These are phyloP conservation scores for Oncorhynchus clarkii DNA, from an alignment of 2,113 vertebrate genomes.

Conservation along the genomic window DNA sequence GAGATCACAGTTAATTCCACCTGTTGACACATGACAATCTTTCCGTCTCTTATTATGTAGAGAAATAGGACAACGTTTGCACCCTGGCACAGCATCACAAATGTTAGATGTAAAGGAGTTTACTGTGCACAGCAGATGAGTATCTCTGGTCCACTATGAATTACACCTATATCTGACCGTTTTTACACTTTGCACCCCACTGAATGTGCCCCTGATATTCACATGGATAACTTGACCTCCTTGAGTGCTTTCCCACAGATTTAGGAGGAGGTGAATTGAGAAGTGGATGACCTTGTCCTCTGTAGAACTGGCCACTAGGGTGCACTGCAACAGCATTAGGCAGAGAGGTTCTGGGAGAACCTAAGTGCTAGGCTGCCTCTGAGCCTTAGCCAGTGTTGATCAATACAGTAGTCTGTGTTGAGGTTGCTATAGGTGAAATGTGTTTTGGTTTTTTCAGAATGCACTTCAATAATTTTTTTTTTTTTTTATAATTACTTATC, in stretches of 20 bases:
- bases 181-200: no score
- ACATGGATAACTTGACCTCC: slow-evolving; percentile 21
- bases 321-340: slow-evolving; percentile 36
- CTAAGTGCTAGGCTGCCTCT: not conserved
- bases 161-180: no score
- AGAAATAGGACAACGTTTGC: slow-evolving; percentile 3
- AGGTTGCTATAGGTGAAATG: slow-evolving; percentile 24
- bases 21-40: slow-evolving; percentile 52
- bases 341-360: not conserved
- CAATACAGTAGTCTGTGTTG: slow-evolving; percentile 12
- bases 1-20: slow-evolving; percentile 6
- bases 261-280: no score
- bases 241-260: not conserved
- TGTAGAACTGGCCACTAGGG: slow-evolving; percentile 35
- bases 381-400: not conserved
- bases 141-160: not conserved
- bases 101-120: not conserved
- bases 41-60: slow-evolving; percentile 17
- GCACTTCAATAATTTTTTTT: slow-evolving; percentile 36
- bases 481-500: slow-evolving; percentile 11
- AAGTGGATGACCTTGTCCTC: not conserved
- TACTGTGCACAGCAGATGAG: not conserved
- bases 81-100: not conserved
- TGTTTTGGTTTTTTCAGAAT: not conserved
- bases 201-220: slow-evolving; percentile 13